phyloP scores from a whole-genome alignment of 2,113 vertebrate genomes.

The Carlito syrichta region DNA sequence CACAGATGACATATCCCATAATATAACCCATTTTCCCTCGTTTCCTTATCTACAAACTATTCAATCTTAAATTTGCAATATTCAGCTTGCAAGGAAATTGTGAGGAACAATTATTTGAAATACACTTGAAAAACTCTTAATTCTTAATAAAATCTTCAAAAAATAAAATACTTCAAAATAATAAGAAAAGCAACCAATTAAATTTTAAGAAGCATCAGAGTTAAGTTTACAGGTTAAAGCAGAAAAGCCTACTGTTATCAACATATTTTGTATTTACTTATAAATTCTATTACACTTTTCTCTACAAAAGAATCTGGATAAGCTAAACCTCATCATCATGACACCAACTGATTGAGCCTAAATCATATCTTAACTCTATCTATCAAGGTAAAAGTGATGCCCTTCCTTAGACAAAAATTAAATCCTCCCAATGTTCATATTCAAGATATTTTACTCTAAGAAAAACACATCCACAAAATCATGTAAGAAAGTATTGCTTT shows the following conservation, averaged over 20 bases:
- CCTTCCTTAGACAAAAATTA: constrained; percentile 15
- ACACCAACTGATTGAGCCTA: not conserved
- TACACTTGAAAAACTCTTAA: not conserved
- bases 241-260: not conserved
- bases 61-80: not conserved
- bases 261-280: not conserved
- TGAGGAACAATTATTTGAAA: not conserved
- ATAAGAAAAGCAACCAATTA: not conserved
- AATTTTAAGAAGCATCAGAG: constrained; percentile 21
- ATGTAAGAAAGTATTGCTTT: not conserved
- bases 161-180: constrained; percentile 35
- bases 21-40: not conserved
- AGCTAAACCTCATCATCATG: constrained; percentile 4
- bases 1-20: too few species aligned
- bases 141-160: not conserved
- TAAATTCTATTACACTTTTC: not conserved
- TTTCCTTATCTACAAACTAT: not conserved
- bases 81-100: not conserved
- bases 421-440: not conserved
- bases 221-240: not conserved
- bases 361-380: not conserved
- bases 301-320: constrained; percentile 17
- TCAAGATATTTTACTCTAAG: constrained; percentile 38
- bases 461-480: not conserved
- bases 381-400: not conserved